Percentiles rank a stretch among this genome's conserved stretches.
Evolutionary conservation across 2,113 vertebrate species (phyloP).

Genomic region (Gallinago media): DNA sequence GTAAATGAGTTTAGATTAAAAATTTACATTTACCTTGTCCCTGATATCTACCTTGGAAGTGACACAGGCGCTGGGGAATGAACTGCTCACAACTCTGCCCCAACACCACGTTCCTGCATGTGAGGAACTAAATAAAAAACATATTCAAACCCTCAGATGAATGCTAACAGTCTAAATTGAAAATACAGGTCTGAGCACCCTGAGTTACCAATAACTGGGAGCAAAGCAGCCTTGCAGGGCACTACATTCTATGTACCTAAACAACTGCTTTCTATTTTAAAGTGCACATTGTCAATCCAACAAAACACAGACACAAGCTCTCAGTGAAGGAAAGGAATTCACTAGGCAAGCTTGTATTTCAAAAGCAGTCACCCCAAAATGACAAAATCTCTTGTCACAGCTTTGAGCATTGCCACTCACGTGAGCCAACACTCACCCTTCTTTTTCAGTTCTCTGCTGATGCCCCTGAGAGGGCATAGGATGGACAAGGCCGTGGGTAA

Average conservation of each 20-base stretch:
- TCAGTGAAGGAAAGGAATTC: neutral
- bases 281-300: rapidly evolving
- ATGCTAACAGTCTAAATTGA: neutral
- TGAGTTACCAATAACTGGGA: rapidly evolving
- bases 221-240: rapidly evolving
- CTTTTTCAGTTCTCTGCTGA: neutral
- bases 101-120: neutral
- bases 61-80: neutral
- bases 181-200: rapidly evolving
- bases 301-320: neutral
- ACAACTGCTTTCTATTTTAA: neutral
- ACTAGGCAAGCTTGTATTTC: neutral
- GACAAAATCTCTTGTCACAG: neutral
- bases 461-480: neutral
- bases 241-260: rapidly evolving
- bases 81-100: neutral
- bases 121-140: neutral
- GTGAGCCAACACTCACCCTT: rapidly evolving
- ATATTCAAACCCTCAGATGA: neutral
- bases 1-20: constrained; percentile 21
- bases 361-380: neutral
- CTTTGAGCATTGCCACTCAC: rapidly evolving
- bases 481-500: neutral
- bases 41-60: neutral
- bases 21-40: neutral